phyloP scores from a whole-genome alignment of 2,113 vertebrate species.

The Malurus alboscapulatus region DNA sequence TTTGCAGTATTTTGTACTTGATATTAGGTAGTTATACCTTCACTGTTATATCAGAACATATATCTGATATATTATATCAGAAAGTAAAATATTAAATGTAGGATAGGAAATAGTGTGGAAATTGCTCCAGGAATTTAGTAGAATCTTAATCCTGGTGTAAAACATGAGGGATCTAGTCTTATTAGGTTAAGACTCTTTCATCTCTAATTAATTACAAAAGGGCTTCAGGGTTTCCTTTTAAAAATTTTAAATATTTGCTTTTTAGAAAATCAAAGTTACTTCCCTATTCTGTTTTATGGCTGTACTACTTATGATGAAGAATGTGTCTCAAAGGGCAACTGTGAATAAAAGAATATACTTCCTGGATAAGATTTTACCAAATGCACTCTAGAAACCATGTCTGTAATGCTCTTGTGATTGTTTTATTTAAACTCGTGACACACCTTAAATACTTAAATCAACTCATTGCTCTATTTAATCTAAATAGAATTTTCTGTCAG shows the following conservation, averaged over 20 bases:
- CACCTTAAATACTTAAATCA: neutral
- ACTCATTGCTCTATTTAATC: neutral
- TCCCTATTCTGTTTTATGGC: neutral
- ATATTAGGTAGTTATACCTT: neutral
- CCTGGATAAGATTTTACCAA: neutral
- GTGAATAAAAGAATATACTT: neutral
- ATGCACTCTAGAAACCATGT: neutral
- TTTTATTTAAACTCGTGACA: neutral
- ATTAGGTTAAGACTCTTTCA: slow-evolving; percentile 36
- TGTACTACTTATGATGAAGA: neutral
- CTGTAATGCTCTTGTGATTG: neutral
- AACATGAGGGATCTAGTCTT: slow-evolving; percentile 33
- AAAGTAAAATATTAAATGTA: neutral
- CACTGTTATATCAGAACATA: neutral
- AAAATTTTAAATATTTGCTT: slow-evolving; percentile 42
- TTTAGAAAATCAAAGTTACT: slow-evolving; percentile 5
- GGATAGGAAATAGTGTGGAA: neutral
- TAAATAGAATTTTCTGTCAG: neutral
- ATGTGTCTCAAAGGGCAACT: neutral
- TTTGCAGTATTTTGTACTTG: neutral
- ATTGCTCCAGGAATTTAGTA: slow-evolving; percentile 7
- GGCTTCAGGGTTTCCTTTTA: slow-evolving; percentile 20
- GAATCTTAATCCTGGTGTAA: neutral
- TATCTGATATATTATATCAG: neutral
- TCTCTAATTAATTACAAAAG: slow-evolving; percentile 48